phyloP scores from a whole-genome alignment of 2,113 vertebrate genomes.

The Sinocyclocheilus anshuiensis region DNA sequence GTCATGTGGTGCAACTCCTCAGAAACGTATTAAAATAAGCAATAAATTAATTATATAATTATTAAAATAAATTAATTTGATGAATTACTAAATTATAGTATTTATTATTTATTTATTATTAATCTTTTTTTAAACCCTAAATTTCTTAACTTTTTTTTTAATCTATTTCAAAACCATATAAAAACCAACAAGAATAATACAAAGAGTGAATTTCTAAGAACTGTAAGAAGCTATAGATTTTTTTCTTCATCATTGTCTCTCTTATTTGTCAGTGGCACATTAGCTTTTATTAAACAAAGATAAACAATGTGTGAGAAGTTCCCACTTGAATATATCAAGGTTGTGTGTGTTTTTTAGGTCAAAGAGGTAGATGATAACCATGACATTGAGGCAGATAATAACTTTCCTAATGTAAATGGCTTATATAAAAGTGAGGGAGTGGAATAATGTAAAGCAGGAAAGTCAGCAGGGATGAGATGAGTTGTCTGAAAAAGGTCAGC shows the following conservation, averaged over 20 bases:
- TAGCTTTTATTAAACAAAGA: neutral
- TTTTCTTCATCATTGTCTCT: neutral
- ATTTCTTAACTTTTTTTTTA: no score
- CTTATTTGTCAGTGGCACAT: neutral
- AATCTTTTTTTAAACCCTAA: no score
- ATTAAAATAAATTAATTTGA: no score
- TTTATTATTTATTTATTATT: no score
- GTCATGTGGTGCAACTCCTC: no score
- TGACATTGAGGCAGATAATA: neutral
- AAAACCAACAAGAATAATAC: no score
- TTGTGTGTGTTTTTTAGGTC: conserved; percentile 5
- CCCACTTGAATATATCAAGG: neutral
- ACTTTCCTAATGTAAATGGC: conserved; percentile 7
- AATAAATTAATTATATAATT: no score
- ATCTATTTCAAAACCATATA: no score
- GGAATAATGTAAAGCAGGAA: conserved; percentile 3
- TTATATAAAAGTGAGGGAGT: neutral
- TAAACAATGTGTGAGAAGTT: neutral
- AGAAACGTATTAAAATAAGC: no score
- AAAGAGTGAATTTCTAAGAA: no score
- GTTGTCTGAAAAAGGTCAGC: conserved; percentile 16
- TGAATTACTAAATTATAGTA: no score
- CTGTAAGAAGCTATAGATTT: no score
- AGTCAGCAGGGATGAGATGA: neutral
- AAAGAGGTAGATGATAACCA: neutral